phyloP scores from a whole-genome alignment of 2,888 invertebrate genomes.

The Strigamia maritima region DNA sequence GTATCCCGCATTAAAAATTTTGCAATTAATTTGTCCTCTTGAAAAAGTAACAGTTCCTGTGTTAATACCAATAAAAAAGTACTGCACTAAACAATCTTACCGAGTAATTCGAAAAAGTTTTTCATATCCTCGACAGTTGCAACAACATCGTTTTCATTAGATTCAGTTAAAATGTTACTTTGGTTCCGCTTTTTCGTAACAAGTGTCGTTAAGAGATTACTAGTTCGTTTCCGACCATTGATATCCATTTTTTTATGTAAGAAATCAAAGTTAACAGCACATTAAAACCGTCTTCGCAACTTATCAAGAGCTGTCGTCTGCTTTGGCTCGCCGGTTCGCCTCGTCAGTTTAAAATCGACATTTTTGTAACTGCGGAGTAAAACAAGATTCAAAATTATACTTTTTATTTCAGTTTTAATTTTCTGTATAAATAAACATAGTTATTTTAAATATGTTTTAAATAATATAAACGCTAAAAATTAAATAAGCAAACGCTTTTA shows the following conservation, averaged over 20 bases:
- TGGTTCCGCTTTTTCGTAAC: neutral
- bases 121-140: neutral
- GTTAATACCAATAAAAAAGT: too few relatives aligned
- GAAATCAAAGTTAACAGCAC: neutral
- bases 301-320: neutral
- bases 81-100: neutral
- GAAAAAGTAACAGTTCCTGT: neutral
- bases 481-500: neutral
- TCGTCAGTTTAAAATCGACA: too few relatives aligned
- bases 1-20: neutral
- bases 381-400: too few relatives aligned
- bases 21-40: conserved; percentile 7
- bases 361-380: too few relatives aligned
- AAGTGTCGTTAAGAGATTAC: neutral
- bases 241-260: neutral
- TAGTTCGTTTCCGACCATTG: neutral
- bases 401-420: too few relatives aligned
- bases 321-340: neutral
- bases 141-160: neutral
- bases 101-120: neutral
- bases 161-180: neutral
- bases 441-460: neutral
- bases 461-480: neutral
- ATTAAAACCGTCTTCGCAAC: neutral
- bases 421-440: too few relatives aligned